These are phyloP conservation scores for Vollenhovia emeryi DNA, from an alignment of 1,140 invertebrate species.

Conservation along the genomic window DNA sequence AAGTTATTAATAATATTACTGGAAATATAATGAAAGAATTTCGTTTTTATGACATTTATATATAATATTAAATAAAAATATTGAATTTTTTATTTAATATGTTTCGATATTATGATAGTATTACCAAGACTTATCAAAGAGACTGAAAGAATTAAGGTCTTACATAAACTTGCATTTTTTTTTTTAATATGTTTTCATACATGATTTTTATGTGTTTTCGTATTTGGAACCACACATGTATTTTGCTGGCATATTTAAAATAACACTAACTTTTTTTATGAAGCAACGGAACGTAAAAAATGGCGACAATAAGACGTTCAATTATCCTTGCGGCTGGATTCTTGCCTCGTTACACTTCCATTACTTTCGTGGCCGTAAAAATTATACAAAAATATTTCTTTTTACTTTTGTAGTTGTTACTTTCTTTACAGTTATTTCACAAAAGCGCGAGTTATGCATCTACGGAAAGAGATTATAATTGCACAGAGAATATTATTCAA, in stretches of 20 bases:
- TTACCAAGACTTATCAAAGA: background rate
- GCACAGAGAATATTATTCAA: background rate
- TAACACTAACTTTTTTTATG: constrained; percentile 14
- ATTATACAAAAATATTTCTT: background rate
- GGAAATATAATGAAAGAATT: background rate
- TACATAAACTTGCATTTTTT: background rate
- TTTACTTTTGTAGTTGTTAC: background rate
- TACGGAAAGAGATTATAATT: background rate
- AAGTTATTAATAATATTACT: background rate
- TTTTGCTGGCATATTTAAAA: background rate
- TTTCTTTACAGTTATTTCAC: background rate
- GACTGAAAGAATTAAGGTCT: background rate
- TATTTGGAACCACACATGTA: background rate
- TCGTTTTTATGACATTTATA: too few species aligned
- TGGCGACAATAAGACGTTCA: background rate
- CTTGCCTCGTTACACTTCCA: background rate
- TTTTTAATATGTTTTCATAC: too few species aligned
- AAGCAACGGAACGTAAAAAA: background rate
- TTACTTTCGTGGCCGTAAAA: background rate
- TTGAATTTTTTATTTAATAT: background rate
- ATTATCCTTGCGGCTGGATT: background rate
- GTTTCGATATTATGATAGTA: background rate
- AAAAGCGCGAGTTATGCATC: background rate
- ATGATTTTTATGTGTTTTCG: too few species aligned
- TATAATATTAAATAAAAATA: background rate